phyloP scores from a whole-genome alignment of 2,797 vertebrate genomes.

The Tadarida brasiliensis region DNA sequence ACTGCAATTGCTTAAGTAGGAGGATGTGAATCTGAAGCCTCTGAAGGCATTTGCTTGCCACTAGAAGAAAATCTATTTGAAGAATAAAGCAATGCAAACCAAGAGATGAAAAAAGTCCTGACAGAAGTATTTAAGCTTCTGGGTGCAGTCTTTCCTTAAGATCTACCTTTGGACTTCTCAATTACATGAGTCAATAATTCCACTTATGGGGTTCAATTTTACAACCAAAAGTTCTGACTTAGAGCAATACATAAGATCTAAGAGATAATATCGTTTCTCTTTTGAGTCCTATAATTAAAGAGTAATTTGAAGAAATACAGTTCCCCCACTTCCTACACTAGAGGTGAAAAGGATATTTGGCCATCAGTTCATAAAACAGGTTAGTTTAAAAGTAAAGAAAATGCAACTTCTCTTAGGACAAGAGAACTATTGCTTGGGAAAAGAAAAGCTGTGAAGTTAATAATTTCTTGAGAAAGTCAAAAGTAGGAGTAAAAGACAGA shows the following conservation, averaged over 20 bases:
- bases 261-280: neutral
- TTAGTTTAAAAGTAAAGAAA: constrained; percentile 44
- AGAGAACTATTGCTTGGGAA: constrained; percentile 12
- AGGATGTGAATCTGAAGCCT: too few species aligned
- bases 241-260: neutral
- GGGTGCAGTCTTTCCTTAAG: too few species aligned
- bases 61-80: too few species aligned
- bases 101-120: too few species aligned
- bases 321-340: neutral
- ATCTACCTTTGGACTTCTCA: too few species aligned
- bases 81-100: too few species aligned
- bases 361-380: neutral
- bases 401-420: constrained; percentile 19
- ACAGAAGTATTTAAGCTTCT: too few species aligned
- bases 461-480: neutral
- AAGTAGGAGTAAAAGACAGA: neutral
- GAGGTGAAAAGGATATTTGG: neutral
- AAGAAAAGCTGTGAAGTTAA: neutral
- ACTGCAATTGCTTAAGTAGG: too few species aligned
- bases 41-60: too few species aligned
- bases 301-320: constrained; percentile 32
- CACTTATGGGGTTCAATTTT: neutral
- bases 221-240: neutral
- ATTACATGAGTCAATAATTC: neutral
- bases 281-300: constrained; percentile 23